A percentile compares a stretch with the other conserved stretches of the same genome.
Evolutionary conservation across 2,797 vertebrate species (phyloP).

Genomic region (Falco berigora): DNA sequence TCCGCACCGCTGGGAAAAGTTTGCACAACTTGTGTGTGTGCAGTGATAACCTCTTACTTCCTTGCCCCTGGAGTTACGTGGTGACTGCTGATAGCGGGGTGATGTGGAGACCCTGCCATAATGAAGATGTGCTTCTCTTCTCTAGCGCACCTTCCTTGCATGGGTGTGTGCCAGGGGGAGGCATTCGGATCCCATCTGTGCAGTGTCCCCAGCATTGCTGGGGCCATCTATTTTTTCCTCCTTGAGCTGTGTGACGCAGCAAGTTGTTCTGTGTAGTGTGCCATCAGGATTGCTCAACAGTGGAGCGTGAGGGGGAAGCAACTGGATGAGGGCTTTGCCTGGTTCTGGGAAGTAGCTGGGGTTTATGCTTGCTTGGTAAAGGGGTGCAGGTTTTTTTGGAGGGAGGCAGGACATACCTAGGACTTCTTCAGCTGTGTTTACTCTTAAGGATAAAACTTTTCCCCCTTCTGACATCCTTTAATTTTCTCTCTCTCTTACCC

Average conservation of each 20-base stretch:
- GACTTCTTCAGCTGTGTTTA: background rate
- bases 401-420: background rate
- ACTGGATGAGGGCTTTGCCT: background rate
- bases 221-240: background rate
- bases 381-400: background rate
- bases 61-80: background rate
- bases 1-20: background rate
- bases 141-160: background rate
- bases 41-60: constrained; percentile 47
- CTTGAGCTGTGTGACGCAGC: background rate
- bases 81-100: background rate
- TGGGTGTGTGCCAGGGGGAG: background rate
- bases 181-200: background rate
- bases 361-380: background rate
- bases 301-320: background rate
- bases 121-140: constrained; percentile 10
- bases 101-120: background rate
- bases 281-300: constrained; percentile 18
- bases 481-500: background rate
- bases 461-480: background rate
- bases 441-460: background rate
- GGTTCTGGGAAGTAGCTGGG: background rate
- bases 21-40: background rate
- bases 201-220: background rate
- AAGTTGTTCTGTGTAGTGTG: background rate